These are phyloP conservation scores for Malurus alboscapulatus DNA, from an alignment of 2,113 vertebrate species.

Conservation along the genomic window DNA sequence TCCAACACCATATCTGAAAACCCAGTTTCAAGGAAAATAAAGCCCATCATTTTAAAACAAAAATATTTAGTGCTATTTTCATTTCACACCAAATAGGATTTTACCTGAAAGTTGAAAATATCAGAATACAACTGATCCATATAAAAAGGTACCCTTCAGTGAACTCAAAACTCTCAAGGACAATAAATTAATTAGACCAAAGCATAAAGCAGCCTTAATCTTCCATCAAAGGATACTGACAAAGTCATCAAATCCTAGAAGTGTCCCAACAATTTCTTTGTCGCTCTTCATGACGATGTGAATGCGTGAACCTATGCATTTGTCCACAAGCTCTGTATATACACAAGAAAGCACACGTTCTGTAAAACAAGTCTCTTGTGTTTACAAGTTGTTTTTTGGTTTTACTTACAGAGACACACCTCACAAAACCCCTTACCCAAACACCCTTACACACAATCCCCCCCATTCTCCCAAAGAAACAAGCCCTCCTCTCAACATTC, in stretches of 20 bases:
- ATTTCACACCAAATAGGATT: background rate
- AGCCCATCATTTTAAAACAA: background rate
- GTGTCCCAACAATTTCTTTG: slow-evolving; percentile 94
- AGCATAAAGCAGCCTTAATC: background rate
- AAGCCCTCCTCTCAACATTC: background rate
- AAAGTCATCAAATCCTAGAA: slow-evolving; percentile 95
- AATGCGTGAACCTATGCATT: slow-evolving; percentile 94
- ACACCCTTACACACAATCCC: background rate
- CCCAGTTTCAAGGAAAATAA: slow-evolving; percentile 73
- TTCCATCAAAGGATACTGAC: slow-evolving; percentile 91
- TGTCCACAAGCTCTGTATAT: slow-evolving; percentile 90
- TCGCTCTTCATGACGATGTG: slow-evolving; percentile 99
- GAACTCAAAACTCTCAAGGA: background rate
- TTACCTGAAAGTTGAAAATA: background rate
- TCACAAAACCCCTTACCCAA: background rate
- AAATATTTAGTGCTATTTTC: background rate
- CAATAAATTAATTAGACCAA: background rate
- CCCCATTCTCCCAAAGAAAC: background rate
- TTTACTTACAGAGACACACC: background rate
- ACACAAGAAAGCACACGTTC: background rate
- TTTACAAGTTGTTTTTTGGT: background rate
- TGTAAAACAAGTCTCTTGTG: background rate
- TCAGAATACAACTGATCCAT: background rate
- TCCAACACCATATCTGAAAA: slow-evolving; percentile 94
- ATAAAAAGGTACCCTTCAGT: background rate